phyloP scores from a whole-genome alignment of 2,113 vertebrate genomes.

The Hemichromis elongatus region DNA sequence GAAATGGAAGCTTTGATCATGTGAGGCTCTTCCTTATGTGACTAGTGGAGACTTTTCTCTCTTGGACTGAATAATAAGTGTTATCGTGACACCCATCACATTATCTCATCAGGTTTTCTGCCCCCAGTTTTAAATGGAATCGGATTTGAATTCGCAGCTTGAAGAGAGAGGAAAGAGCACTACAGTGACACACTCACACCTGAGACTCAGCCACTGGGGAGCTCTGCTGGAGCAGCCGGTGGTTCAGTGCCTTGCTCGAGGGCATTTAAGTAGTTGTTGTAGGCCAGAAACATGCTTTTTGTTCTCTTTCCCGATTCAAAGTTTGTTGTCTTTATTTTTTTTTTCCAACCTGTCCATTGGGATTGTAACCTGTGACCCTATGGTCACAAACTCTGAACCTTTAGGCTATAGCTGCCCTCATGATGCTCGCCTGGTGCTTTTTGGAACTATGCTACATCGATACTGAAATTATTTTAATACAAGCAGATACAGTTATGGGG shows the following conservation, averaged over 20 bases:
- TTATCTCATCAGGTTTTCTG: not conserved
- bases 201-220: conserved; percentile 28
- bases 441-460: conserved; percentile 52
- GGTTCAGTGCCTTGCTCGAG: conserved; percentile 67
- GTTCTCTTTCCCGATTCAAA: conserved; percentile 4
- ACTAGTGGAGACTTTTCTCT: not conserved
- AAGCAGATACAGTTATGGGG: not conserved
- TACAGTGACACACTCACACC: not conserved
- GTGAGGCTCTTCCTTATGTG: not conserved
- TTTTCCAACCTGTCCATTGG: conserved; percentile 15
- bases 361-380: conserved; percentile 47
- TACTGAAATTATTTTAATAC: not conserved
- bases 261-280: conserved; percentile 37
- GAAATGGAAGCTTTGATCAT: not conserved
- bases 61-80: not conserved
- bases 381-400: conserved; percentile 42
- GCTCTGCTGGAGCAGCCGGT: conserved; percentile 13
- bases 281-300: conserved; percentile 24
- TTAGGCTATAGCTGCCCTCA: conserved; percentile 36
- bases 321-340: not conserved
- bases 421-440: conserved; percentile 59
- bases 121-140: not conserved
- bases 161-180: not conserved
- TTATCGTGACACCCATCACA: not conserved
- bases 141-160: not conserved